Conservation (phyloP, 1,140 invertebrate species). For the Eulimnadia texana region DNA sequence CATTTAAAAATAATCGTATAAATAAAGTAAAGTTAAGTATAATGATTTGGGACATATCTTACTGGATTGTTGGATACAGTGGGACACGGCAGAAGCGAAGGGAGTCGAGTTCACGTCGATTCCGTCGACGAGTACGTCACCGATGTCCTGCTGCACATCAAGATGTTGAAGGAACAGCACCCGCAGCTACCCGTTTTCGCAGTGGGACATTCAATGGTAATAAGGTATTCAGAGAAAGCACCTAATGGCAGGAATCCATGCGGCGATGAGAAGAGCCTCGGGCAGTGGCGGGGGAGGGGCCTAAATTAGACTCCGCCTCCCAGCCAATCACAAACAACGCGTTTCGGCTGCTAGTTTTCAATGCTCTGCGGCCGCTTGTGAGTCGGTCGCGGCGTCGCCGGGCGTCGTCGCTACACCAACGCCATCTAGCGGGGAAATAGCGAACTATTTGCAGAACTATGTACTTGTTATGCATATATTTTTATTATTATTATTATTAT, state of each 20-base stretch:
- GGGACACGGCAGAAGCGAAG: conserved; percentile 32
- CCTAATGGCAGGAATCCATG: neutral
- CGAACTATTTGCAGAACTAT: no score
- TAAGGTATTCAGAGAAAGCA: conserved; percentile 1
- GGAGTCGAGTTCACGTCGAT: conserved; percentile 26
- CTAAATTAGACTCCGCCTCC: no score
- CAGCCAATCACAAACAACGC: neutral
- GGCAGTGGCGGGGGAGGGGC: no score
- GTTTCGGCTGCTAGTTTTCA: no score
- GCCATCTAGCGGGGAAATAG: no score
- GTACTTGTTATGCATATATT: no score
- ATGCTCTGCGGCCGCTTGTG: no score
- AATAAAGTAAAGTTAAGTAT: neutral
- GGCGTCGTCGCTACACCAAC: no score
- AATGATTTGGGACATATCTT: neutral
- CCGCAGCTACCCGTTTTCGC: conserved; percentile 26
- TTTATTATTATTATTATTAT: no score
- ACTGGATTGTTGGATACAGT: conserved; percentile 23
- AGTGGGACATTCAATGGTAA: conserved; percentile 34
- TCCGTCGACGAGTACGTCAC: conserved; percentile 26
- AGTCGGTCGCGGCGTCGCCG: no score
- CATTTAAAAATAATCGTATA: neutral
- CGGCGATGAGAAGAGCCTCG: no score
- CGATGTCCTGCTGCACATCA: conserved; percentile 29
- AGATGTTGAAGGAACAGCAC: conserved; percentile 24